phyloP scores from a whole-genome alignment of 2,888 invertebrate species.

The Xylota sylvarum region DNA sequence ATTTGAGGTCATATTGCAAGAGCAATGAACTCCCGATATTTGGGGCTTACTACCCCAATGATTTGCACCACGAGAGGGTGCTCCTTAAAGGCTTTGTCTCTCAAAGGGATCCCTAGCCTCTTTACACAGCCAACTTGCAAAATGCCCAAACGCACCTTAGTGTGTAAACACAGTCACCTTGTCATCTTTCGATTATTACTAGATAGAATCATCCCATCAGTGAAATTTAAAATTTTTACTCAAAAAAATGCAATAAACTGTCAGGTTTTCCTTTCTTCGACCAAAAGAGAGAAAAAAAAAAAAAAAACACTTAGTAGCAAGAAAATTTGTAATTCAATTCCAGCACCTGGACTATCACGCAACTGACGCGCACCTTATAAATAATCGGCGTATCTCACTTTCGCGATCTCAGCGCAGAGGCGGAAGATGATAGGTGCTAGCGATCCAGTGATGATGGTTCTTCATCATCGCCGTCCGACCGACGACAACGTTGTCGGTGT shows the following conservation, averaged over 20 bases:
- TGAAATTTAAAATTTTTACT: neutral
- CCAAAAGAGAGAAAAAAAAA: slow-evolving; percentile 13
- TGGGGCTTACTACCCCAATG: no score
- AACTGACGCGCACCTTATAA: slow-evolving; percentile 67
- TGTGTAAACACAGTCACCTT: slow-evolving; percentile 11
- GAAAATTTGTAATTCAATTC: slow-evolving; percentile 73
- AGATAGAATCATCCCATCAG: neutral
- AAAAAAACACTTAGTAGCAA: neutral
- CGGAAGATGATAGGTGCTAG: slow-evolving; percentile 71
- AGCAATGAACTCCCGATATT: no score
- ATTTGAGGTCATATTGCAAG: no score
- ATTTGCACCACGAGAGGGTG: no score
- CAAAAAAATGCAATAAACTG: neutral
- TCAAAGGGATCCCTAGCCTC: no score
- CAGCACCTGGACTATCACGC: slow-evolving; percentile 52
- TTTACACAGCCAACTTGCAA: no score
- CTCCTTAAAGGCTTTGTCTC: no score
- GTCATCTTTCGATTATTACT: neutral
- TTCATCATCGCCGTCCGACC: slow-evolving; percentile 55
- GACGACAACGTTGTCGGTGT: slow-evolving; percentile 13
- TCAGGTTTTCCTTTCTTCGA: slow-evolving; percentile 19
- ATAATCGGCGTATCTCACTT: slow-evolving; percentile 67
- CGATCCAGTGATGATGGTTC: slow-evolving; percentile 62
- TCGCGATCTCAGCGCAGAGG: slow-evolving; percentile 62
- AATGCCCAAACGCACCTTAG: no score